phyloP scores from a whole-genome alignment of 2,113 vertebrate species.

The Fukomys damarensis region DNA sequence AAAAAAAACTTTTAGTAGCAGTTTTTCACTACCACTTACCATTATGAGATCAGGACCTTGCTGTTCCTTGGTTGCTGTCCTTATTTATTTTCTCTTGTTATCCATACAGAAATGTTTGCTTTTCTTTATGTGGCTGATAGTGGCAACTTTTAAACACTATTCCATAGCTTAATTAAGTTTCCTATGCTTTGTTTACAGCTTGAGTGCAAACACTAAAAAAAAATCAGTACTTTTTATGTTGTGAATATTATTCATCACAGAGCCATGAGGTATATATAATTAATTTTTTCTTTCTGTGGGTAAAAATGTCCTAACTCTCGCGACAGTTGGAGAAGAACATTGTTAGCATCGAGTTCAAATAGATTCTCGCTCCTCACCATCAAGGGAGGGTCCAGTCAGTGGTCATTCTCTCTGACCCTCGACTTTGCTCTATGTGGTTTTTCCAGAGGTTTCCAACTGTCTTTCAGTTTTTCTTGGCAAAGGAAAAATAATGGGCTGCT shows the following conservation, averaged over 20 bases:
- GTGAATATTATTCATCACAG: conserved; percentile 49
- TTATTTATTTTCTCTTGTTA: neutral
- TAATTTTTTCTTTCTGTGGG: conserved; percentile 48
- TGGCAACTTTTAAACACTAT: neutral
- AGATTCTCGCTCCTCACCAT: neutral
- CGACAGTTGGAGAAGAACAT: neutral
- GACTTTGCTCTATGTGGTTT: neutral
- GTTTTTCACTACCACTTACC: neutral
- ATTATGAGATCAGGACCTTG: neutral
- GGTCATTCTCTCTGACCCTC: neutral
- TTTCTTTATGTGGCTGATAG: neutral
- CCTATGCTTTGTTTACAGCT: conserved; percentile 9
- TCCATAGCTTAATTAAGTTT: conserved; percentile 31
- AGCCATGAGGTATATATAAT: conserved; percentile 22
- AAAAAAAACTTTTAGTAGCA: no score
- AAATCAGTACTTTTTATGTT: conserved; percentile 36
- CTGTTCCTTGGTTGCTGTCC: neutral
- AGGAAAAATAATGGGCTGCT: neutral
- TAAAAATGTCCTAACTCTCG: neutral
- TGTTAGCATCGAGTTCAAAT: neutral
- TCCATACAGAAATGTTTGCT: neutral
- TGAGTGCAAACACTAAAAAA: conserved; percentile 49
- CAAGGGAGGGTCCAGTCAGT: neutral
- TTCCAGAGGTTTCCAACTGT: neutral
- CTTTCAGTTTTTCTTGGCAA: conserved; percentile 26